Conservation (phyloP, 2,113 vertebrate genomes). For the Vidua macroura region DNA sequence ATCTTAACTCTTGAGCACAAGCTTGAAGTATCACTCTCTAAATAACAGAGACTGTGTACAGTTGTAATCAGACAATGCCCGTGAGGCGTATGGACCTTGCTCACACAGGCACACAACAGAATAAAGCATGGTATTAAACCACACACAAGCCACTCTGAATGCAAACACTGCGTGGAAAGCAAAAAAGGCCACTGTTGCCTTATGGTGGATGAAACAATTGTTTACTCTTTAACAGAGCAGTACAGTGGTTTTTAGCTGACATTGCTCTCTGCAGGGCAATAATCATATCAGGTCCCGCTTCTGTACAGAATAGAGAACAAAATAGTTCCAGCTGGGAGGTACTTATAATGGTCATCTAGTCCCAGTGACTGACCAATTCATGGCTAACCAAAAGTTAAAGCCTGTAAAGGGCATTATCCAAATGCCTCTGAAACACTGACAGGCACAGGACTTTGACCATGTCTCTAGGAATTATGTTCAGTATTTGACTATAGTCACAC, state of each 20-base stretch:
- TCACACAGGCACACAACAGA: not conserved
- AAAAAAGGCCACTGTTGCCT: not conserved
- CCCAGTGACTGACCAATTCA: not conserved
- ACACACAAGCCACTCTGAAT: not conserved
- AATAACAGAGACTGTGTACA: not conserved
- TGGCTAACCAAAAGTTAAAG: not conserved
- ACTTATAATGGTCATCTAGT: not conserved
- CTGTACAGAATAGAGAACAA: not conserved
- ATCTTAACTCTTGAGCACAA: not conserved
- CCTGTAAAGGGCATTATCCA: not conserved
- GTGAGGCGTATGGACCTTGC: not conserved
- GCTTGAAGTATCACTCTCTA: not conserved
- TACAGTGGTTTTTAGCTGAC: not conserved
- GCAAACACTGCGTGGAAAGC: not conserved
- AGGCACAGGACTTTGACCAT: fast-evolving
- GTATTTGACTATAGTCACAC: fast-evolving
- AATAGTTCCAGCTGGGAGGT: not conserved
- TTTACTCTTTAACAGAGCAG: not conserved
- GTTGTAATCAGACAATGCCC: not conserved
- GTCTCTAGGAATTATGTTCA: not conserved
- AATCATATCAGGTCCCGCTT: not conserved
- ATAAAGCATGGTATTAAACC: not conserved
- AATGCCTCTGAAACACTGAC: not conserved
- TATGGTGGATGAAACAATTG: not conserved
- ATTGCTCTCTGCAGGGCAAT: not conserved